phyloP scores from a whole-genome alignment of 2,113 vertebrate genomes.

The Melanocharis versteri region DNA sequence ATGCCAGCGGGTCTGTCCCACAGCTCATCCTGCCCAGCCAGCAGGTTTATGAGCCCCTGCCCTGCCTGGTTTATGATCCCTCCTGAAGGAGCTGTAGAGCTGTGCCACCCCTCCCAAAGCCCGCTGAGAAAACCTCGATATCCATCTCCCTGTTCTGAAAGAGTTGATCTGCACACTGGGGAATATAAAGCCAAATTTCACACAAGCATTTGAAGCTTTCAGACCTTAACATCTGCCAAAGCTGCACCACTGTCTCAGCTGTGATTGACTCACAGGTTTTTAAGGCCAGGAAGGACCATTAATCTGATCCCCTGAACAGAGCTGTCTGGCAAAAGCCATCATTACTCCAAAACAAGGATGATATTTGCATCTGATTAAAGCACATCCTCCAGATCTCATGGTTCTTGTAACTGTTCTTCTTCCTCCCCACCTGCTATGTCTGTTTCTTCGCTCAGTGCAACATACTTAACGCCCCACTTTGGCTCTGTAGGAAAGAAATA shows the following conservation, averaged over 20 bases:
- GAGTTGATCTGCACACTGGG: rapidly evolving
- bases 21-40: neutral
- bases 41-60: neutral
- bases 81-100: neutral
- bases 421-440: neutral
- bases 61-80: neutral
- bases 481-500: neutral
- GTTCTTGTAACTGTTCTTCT: neutral
- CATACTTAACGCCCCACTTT: neutral
- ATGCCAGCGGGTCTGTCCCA: rapidly evolving
- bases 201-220: neutral
- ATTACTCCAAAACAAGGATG: neutral
- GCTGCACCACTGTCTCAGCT: neutral
- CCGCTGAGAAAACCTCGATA: neutral
- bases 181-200: neutral
- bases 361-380: neutral
- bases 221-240: neutral
- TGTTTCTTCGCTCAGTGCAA: neutral
- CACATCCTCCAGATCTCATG: neutral
- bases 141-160: neutral
- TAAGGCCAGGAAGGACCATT: neutral
- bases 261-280: neutral
- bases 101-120: rapidly evolving
- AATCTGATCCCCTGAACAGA: neutral
- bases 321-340: neutral